A percentile compares a stretch with the other conserved stretches of the same genome.
Conservation (phyloP, 2,113 vertebrate genomes). For the Heterochromis multidens region DNA sequence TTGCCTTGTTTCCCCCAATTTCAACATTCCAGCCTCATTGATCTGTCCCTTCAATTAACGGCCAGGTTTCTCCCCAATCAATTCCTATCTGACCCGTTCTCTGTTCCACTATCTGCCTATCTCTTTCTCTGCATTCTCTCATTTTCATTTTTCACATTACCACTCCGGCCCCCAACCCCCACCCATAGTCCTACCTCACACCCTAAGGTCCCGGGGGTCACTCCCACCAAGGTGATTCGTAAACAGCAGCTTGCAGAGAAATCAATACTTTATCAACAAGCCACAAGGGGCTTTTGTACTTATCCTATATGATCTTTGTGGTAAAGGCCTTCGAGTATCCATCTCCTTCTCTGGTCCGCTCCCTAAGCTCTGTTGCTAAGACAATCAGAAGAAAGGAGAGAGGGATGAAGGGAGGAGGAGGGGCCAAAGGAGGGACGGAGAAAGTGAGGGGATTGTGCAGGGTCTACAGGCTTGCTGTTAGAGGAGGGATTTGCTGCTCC, state of each 20-base stretch:
- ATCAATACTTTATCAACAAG: slow-evolving; percentile 99
- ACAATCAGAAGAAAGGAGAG: slow-evolving; percentile 79
- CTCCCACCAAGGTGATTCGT: slow-evolving; percentile 97
- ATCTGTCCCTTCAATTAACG: slow-evolving; percentile 66
- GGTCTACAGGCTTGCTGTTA: slow-evolving; percentile 71
- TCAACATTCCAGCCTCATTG: slow-evolving; percentile 54
- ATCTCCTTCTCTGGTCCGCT: slow-evolving; percentile 60
- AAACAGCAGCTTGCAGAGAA: slow-evolving; percentile 84
- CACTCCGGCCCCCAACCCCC: slow-evolving; percentile 8
- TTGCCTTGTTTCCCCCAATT: slow-evolving; percentile 41
- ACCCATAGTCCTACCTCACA: slow-evolving; percentile 67
- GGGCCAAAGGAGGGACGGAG: slow-evolving; percentile 21
- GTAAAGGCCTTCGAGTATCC: slow-evolving; percentile 88
- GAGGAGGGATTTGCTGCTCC: slow-evolving; percentile 95
- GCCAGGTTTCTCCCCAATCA: slow-evolving; percentile 64
- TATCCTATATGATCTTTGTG: slow-evolving; percentile 97
- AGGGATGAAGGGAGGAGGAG: slow-evolving; percentile 45
- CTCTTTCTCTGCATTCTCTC: slow-evolving; percentile 20
- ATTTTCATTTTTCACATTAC: slow-evolving; percentile 60
- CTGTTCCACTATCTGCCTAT: slow-evolving; percentile 24
- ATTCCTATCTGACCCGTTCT: slow-evolving; percentile 52
- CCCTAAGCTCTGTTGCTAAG: slow-evolving; percentile 74
- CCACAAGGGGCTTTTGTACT: slow-evolving; percentile 94
- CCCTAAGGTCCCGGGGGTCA: slow-evolving; percentile 92
- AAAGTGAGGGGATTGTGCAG: slow-evolving; percentile 50